phyloP scores from a whole-genome alignment of 2,888 invertebrate species.

The Schizotus pectinicornis region DNA sequence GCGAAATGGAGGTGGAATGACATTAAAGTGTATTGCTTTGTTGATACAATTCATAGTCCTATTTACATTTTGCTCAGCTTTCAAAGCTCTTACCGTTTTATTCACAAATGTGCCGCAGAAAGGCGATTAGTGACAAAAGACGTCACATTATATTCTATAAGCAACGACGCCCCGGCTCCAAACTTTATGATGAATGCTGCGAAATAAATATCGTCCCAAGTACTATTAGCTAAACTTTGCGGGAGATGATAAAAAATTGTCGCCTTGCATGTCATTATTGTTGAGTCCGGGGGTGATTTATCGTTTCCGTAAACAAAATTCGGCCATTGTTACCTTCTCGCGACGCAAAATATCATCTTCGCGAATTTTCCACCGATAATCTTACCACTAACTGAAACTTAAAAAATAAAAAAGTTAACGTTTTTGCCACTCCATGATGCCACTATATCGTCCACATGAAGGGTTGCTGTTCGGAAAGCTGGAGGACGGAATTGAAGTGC shows the following conservation, averaged over 20 bases:
- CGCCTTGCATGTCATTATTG: conserved; percentile 13
- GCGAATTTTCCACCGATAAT: too few relatives aligned
- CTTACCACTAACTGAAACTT: too few relatives aligned
- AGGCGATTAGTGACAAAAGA: conserved; percentile 24
- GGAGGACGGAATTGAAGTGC: too few relatives aligned
- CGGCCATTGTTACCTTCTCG: conserved; percentile 15
- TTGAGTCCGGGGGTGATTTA: conserved; percentile 12
- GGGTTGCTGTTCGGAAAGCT: too few relatives aligned
- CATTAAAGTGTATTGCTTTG: conserved; percentile 27
- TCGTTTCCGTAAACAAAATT: conserved; percentile 11
- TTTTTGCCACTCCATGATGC: too few relatives aligned
- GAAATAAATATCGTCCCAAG: conserved; percentile 22
- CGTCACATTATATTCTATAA: conserved; percentile 13
- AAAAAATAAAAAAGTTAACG: too few relatives aligned
- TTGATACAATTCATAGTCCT: conserved; percentile 30
- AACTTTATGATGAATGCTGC: conserved; percentile 22
- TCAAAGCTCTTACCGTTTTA: conserved; percentile 24
- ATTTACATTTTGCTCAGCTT: conserved; percentile 27
- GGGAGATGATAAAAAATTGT: conserved; percentile 17
- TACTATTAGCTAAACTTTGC: conserved; percentile 22
- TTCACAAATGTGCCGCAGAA: conserved; percentile 21
- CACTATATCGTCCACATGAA: too few relatives aligned
- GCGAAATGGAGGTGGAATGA: conserved; percentile 21
- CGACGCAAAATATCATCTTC: too few relatives aligned
- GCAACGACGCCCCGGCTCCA: not conserved